phyloP scores from a whole-genome alignment of 2,113 vertebrate species.

The Empidonax traillii region DNA sequence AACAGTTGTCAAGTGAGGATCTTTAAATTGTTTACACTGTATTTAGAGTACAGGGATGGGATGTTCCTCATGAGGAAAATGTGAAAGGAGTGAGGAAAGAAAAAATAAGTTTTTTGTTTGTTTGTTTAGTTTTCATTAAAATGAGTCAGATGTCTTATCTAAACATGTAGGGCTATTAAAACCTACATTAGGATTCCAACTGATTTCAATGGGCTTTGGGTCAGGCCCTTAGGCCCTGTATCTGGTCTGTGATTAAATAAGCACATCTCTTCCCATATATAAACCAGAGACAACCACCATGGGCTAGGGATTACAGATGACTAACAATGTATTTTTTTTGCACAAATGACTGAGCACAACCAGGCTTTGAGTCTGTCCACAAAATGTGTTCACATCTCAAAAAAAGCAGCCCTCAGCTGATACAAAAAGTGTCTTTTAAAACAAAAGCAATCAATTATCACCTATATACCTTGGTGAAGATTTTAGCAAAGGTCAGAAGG shows the following conservation, averaged over 20 bases:
- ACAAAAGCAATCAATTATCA: slow-evolving; percentile 11
- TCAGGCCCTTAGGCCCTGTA: background rate
- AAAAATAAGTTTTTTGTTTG: background rate
- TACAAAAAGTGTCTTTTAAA: background rate
- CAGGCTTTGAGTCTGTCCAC: background rate
- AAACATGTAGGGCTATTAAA: background rate
- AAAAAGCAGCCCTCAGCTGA: background rate
- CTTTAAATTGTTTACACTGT: background rate
- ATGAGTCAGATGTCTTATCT: background rate
- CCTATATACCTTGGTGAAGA: background rate
- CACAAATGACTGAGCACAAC: background rate
- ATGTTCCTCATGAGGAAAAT: background rate
- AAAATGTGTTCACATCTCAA: background rate
- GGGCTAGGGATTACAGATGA: background rate
- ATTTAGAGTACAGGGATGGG: background rate
- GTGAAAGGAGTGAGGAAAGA: background rate
- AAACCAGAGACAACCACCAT: background rate
- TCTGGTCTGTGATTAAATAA: slow-evolving; percentile 22
- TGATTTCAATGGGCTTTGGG: slow-evolving; percentile 19
- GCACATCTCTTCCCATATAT: background rate
- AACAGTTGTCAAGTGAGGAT: background rate
- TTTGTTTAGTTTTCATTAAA: background rate
- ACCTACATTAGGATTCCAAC: background rate
- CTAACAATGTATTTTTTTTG: background rate
- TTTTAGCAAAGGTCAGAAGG: background rate